A percentile compares a stretch with the other conserved stretches of the same genome.
phyloP scores from a whole-genome alignment of 2,113 vertebrate species.

The Lepidothrix coronata region DNA sequence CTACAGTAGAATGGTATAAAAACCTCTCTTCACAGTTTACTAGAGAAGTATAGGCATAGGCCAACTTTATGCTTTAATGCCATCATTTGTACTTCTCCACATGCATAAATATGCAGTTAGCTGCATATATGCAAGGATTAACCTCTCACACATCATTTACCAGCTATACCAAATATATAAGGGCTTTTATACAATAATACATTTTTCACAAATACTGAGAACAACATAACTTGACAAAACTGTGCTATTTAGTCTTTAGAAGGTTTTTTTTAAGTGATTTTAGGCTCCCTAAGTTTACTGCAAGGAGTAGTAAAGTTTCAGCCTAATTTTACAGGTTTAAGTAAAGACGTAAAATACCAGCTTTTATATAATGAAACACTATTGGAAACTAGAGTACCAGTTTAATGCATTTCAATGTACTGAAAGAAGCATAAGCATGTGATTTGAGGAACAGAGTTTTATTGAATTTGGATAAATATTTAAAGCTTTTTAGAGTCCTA shows the following conservation, averaged over 20 bases:
- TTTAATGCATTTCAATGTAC: constrained; percentile 30
- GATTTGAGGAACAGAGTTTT: constrained; percentile 63
- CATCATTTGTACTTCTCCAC: not conserved
- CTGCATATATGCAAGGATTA: not conserved
- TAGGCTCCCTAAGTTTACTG: not conserved
- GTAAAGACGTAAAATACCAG: not conserved
- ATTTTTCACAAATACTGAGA: not conserved
- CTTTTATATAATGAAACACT: not conserved
- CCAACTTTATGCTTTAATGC: not conserved
- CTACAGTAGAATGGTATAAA: not conserved
- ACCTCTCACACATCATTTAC: not conserved
- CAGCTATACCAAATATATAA: not conserved
- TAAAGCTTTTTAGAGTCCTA: constrained; percentile 50
- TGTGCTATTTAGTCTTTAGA: not conserved
- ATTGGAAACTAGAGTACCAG: not conserved
- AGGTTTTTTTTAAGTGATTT: not conserved
- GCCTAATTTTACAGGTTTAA: not conserved
- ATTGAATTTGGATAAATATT: constrained; percentile 70
- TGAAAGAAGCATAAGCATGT: constrained; percentile 53
- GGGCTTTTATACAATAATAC: not conserved
- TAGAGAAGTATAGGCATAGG: not conserved
- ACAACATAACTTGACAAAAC: not conserved
- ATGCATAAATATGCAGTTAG: not conserved
- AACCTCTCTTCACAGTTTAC: not conserved
- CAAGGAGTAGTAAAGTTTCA: not conserved